phyloP scores from a whole-genome alignment of 2,113 vertebrate genomes.

The Archilochus colubris region DNA sequence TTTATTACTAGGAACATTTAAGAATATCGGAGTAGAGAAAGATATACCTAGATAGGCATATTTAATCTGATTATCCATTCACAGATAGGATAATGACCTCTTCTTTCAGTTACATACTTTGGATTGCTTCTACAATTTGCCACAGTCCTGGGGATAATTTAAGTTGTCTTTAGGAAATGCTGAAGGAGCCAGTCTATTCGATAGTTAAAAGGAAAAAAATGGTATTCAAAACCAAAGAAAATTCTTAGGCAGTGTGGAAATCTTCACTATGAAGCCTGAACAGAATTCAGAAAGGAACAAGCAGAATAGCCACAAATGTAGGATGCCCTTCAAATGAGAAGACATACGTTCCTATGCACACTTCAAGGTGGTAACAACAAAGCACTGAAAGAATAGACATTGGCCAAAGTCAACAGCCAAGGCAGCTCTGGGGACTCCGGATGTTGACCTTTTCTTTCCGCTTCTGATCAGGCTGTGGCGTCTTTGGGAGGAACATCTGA shows the following conservation, averaged over 20 bases:
- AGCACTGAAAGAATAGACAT: not conserved
- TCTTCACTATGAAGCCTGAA: not conserved
- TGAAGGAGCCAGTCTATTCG: not conserved
- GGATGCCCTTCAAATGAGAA: not conserved
- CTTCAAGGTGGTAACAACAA: not conserved
- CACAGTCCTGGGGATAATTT: not conserved
- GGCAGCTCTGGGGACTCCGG: not conserved
- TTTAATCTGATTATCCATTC: slow-evolving; percentile 13
- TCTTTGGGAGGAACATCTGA: not conserved
- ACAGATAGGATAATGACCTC: not conserved
- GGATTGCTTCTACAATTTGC: slow-evolving; percentile 12
- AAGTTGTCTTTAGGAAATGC: not conserved
- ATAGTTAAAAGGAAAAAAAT: not conserved
- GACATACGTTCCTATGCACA: not conserved
- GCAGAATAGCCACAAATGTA: not conserved
- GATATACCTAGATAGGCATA: not conserved
- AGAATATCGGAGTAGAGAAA: not conserved
- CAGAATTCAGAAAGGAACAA: not conserved
- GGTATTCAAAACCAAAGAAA: not conserved
- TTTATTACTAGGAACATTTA: not conserved
- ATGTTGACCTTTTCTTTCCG: not conserved
- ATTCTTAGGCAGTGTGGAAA: not conserved
- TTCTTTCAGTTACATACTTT: not conserved
- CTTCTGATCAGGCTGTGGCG: not conserved
- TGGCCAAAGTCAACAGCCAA: not conserved